Conservation (phyloP, 2,888 invertebrate genomes). For the Ennomos fuscantarius region DNA sequence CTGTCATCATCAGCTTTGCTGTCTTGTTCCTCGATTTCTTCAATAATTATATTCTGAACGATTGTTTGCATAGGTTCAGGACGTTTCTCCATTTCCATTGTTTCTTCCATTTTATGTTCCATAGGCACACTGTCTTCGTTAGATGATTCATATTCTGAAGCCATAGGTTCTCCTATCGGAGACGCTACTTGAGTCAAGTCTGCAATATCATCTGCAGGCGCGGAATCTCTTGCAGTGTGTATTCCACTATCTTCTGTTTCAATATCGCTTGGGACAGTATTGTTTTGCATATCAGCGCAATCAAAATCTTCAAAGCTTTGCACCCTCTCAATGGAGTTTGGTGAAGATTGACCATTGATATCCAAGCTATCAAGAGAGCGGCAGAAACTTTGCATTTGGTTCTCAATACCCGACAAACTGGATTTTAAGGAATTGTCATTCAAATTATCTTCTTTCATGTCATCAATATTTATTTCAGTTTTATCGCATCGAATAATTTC, state of each 20-base stretch:
- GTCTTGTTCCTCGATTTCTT: conserved; percentile 76
- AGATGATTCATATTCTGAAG: conserved; percentile 78
- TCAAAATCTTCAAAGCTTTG: conserved; percentile 87
- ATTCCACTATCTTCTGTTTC: conserved; percentile 92
- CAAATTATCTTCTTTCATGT: conserved; percentile 54
- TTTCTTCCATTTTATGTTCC: conserved; percentile 66
- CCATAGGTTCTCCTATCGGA: conserved; percentile 76
- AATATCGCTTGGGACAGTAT: conserved; percentile 85
- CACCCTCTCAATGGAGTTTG: conserved; percentile 86
- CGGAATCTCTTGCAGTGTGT: conserved; percentile 92
- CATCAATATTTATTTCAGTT: conserved; percentile 55
- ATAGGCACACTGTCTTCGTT: conserved; percentile 69
- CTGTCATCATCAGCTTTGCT: conserved; percentile 74
- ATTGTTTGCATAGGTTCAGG: conserved; percentile 55
- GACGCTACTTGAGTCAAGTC: conserved; percentile 83
- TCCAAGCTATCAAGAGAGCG: conserved; percentile 88
- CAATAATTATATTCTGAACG: conserved; percentile 71
- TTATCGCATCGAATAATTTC: conserved; percentile 60
- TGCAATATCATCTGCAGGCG: conserved; percentile 90
- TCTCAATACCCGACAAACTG: conserved; percentile 77
- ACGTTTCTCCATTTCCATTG: conserved; percentile 45
- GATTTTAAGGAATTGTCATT: conserved; percentile 68
- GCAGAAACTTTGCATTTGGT: conserved; percentile 86
- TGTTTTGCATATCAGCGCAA: conserved; percentile 86
- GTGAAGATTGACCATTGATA: conserved; percentile 82